Percentiles rank a stretch among this genome's conserved stretches.
Conservation (phyloP, 2,888 invertebrate species). For the Pediacus dermestoides region DNA sequence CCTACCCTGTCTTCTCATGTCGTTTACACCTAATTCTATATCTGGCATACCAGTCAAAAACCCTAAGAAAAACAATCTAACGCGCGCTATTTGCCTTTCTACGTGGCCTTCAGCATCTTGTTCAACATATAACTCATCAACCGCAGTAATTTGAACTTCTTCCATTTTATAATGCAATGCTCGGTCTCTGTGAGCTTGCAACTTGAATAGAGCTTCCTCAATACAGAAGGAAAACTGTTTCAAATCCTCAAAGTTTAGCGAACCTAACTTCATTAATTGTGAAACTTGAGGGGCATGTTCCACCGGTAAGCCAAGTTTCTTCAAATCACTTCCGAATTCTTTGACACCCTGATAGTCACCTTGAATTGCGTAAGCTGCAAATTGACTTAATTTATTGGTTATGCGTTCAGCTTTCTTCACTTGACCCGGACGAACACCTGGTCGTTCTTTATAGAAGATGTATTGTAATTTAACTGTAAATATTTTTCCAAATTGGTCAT, state of each 20-base stretch:
- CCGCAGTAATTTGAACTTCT: conserved; percentile 89
- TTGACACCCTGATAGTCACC: conserved; percentile 89
- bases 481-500: conserved; percentile 98
- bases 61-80: conserved; percentile 91
- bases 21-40: conserved; percentile 96
- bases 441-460: conserved; percentile 96
- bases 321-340: conserved; percentile 88
- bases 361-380: conserved; percentile 90
- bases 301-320: conserved; percentile 90
- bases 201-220: conserved; percentile 87
- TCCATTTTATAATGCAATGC: conserved; percentile 93
- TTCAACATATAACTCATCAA: conserved; percentile 89
- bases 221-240: conserved; percentile 87
- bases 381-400: conserved; percentile 86
- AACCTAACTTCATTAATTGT: conserved; percentile 93
- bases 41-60: conserved; percentile 96
- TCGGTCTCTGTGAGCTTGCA: conserved; percentile 81
- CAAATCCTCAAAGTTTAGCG: conserved; percentile 82
- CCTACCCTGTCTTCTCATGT: conserved; percentile 95
- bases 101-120: conserved; percentile 78
- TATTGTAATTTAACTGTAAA: conserved; percentile 97
- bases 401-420: conserved; percentile 90
- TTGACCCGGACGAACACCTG: conserved; percentile 92
- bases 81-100: conserved; percentile 88
- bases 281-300: conserved; percentile 97